Evolutionary conservation across 2,888 invertebrate species (phyloP), one percentile per base, ranked within the genome.

Genomic region (Cataglyphis rosenhaueri): DNA sequence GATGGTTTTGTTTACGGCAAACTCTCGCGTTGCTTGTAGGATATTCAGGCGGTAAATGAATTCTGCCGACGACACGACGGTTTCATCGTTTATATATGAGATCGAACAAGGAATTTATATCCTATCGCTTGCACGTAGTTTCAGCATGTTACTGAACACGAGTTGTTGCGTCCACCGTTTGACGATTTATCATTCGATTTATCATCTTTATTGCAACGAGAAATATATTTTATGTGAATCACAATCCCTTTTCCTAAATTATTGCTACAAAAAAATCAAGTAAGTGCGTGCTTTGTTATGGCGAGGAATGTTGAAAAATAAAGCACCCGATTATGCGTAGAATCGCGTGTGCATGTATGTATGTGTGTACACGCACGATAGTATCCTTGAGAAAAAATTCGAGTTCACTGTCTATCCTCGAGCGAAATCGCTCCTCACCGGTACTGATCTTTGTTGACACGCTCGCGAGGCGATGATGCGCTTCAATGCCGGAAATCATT

Each of bases 401-500:
- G 12, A 21, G 44, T 59, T 74, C 70, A 68, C 35, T 55, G 38
- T 52, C 61, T 29, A 29, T 52, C 52, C 41, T 55, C 41, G 21
- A 52, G 41, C 62, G 62, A 81, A 61, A 81, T 81, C 75, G 59
- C 21, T 41, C 21, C 41, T 21, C 25, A 25, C 38, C 48, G 55
- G 70, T 41, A 57, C 32, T 12, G 57, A 70, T 78, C 18, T 44
- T 44, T 59, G 78, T 79, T 59, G 57, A 71, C 78, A 48, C 35
- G 18, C 35, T 25, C 10, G n/a, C 41, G n/a, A 61, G 35, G 41
- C 4, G 66, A 66, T 57, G 61, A 25, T 29, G 35, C 41, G 61
- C 41, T 59, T 10, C 73, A 18, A 73, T 48, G 48, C 38, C 73
- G 68, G 85, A 84, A 82, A 89, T 75, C 65, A 89, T 86, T 84